Evolutionary conservation across 2,113 vertebrate genomes (phyloP), one percentile per base, ranked within the genome.

Genomic region (Azemiops feae): DNA sequence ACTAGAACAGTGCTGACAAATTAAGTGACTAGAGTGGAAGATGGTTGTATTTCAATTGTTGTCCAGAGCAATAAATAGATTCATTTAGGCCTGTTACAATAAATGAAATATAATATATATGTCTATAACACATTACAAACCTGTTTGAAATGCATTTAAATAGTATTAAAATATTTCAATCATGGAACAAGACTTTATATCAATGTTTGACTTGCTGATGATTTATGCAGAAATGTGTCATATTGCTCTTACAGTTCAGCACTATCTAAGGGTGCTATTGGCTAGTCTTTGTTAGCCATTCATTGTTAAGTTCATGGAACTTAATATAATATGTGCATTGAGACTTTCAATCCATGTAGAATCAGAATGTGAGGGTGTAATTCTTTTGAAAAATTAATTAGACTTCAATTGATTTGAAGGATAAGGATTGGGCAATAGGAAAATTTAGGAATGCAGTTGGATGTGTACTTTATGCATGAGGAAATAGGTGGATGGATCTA

Each of bases 51-150:
- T 96, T 96, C 69, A 95, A 95, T 90, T 95, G 92, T 96, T 91
- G 89, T 93, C 95, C 93, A 91, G 94, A 97, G 96, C 94, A 95
- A 93, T 92, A 95, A 91, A 93, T 95, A 91, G 91, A 89, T 92
- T 94, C 87, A 4, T 52, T 95, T 89, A 94, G 92, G 39, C 69
- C 95, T 64, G 89, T 95, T 54, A 91, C 93, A 88, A 64, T 95
- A 96, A 91, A 95, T 93, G 91, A 92, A 92, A 96, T 94, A 87
- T 64, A 95, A 90, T 94, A 89, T 95, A 96, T 92, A 0, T 30
- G 95, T 87, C 87, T 93, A 93, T 96, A 95, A 97, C 96, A 96
- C 94, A 96, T 95, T 95, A 96, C 95, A 94, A 96, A 96, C 95
- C 92, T 95, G 94, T 96, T 97, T 95, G 95, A 95, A 96, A 93